phyloP scores from a whole-genome alignment of 2,113 vertebrate genomes.

The Catharus minimus region DNA sequence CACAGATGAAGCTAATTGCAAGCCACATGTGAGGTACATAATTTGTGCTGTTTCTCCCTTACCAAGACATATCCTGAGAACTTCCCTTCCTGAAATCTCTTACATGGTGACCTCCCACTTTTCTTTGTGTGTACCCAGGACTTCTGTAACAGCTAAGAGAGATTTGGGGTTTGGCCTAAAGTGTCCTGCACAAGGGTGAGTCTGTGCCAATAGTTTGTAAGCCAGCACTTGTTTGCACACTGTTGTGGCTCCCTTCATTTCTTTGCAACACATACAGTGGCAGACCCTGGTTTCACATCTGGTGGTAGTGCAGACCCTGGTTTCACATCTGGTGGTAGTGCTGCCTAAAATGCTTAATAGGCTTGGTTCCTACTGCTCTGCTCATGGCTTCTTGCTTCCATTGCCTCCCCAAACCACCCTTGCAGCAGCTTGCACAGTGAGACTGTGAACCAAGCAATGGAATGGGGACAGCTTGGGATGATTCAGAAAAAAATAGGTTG shows the following conservation, averaged over 20 bases:
- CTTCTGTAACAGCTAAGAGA: not conserved
- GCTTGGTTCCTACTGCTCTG: not conserved
- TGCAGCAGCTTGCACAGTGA: not conserved
- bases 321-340: too few relatives aligned
- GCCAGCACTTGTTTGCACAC: not conserved
- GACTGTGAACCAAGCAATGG: not conserved
- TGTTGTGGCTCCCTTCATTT: not conserved
- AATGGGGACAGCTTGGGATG: not conserved
- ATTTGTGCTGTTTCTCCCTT: not conserved
- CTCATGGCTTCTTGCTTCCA: not conserved
- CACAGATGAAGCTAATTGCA: not conserved
- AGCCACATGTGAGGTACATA: not conserved
- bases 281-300: not conserved
- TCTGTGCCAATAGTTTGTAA: not conserved
- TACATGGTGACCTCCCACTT: not conserved
- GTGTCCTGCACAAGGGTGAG: not conserved
- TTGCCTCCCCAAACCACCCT: not conserved
- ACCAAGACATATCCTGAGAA: not conserved
- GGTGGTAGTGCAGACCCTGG: too few relatives aligned
- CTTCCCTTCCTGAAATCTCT: too few relatives aligned
- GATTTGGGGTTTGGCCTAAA: not conserved
- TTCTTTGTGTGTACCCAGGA: not conserved
- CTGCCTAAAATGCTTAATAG: not conserved
- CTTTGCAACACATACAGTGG: not conserved
- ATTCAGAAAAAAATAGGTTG: not conserved